Conservation (phyloP, 2,888 invertebrate genomes). For the Drosophila anomelani region DNA sequence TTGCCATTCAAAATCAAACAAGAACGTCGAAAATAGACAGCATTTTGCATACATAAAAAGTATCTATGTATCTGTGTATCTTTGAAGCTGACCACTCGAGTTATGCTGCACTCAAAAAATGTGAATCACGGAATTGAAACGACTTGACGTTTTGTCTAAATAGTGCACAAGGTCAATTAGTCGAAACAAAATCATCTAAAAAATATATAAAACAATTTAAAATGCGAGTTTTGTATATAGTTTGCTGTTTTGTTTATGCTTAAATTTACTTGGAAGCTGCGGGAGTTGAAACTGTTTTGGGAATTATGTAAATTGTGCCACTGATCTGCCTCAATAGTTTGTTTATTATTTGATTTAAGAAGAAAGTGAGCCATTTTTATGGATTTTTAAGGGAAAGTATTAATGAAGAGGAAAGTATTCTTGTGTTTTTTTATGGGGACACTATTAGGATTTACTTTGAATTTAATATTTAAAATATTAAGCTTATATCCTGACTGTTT, state of each 20-base stretch:
- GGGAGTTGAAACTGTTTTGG: not conserved
- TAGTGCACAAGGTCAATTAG: conserved; percentile 78
- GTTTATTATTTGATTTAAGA: not conserved
- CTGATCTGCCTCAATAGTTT: conserved; percentile 5
- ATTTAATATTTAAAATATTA: not conserved
- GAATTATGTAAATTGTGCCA: conserved; percentile 7
- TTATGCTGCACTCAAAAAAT: conserved; percentile 34
- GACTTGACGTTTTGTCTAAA: conserved; percentile 61
- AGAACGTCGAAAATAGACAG: conserved; percentile 29
- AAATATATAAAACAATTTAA: conserved; percentile 64
- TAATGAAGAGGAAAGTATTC: not conserved
- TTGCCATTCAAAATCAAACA: conserved; percentile 58
- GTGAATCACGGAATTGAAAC: conserved; percentile 64
- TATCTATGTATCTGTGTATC: conserved; percentile 7
- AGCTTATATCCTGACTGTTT: not conserved
- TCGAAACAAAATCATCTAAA: conserved; percentile 60
- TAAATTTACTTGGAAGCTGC: conserved; percentile 12
- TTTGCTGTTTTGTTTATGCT: conserved; percentile 9
- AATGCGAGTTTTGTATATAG: conserved; percentile 36
- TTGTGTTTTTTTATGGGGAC: not conserved
- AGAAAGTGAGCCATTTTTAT: not conserved
- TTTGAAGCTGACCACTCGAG: conserved; percentile 15
- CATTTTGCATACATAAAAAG: not conserved
- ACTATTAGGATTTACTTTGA: not conserved
- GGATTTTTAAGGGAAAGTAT: not conserved